Conservation (phyloP, 2,888 invertebrate species). For the Xanthorhoe spadicearia region DNA sequence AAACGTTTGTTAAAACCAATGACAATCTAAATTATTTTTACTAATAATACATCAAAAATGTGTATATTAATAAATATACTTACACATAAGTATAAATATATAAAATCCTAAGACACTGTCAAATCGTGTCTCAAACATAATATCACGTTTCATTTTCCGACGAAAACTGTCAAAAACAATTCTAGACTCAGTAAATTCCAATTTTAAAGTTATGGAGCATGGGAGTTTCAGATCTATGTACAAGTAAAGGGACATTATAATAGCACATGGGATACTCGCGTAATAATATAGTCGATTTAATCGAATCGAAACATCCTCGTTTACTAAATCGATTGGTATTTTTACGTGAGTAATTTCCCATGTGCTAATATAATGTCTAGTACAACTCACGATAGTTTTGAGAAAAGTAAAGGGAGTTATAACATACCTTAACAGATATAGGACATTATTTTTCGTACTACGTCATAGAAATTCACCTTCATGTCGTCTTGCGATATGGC, state of each 20-base stretch:
- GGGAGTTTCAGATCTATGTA: conserved; percentile 5
- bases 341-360: too few relatives aligned
- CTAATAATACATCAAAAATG: too few relatives aligned
- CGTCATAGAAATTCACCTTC: conserved; percentile 45
- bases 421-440: conserved; percentile 37
- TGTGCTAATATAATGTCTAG: too few relatives aligned
- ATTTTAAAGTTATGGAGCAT: not conserved
- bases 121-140: not conserved
- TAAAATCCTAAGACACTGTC: not conserved
- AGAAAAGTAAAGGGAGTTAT: not conserved
- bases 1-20: not conserved
- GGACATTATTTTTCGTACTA: conserved; percentile 49
- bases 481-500: conserved; percentile 33
- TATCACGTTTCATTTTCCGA: not conserved
- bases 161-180: not conserved
- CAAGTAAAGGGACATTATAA: not conserved
- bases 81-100: too few relatives aligned
- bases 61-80: too few relatives aligned
- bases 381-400: too few relatives aligned
- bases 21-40: too few relatives aligned
- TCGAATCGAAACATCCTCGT: too few relatives aligned
- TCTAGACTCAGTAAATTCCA: not conserved
- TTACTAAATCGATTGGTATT: too few relatives aligned
- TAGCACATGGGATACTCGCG: too few relatives aligned
- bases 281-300: too few relatives aligned